phyloP scores from a whole-genome alignment of 2,888 invertebrate genomes.

The Halocaridina rubra region DNA sequence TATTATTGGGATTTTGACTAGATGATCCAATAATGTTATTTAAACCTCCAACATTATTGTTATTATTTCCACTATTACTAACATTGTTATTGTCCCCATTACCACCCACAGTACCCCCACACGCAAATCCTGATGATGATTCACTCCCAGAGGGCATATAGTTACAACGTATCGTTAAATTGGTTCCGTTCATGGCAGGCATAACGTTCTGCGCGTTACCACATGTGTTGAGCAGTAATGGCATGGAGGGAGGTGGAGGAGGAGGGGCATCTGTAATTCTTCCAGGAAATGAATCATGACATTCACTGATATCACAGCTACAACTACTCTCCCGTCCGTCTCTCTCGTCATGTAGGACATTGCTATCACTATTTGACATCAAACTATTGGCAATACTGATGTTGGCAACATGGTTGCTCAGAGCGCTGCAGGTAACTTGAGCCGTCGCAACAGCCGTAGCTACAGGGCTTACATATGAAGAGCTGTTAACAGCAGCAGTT shows the following conservation, averaged over 20 bases:
- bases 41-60: neutral
- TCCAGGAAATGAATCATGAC: constrained; percentile 16
- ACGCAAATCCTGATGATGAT: constrained; percentile 21
- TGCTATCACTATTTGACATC: constrained; percentile 56
- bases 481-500: neutral
- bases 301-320: constrained; percentile 13
- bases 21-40: neutral
- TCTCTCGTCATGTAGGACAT: constrained; percentile 46
- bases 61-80: constrained; percentile 9
- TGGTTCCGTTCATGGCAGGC: no score
- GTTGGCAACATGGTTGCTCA: constrained; percentile 57
- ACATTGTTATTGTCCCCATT: constrained; percentile 15
- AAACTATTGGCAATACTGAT: constrained; percentile 60
- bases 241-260: neutral
- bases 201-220: neutral
- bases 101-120: constrained; percentile 48
- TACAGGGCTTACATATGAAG: neutral
- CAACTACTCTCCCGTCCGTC: constrained; percentile 47
- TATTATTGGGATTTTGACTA: constrained; percentile 1
- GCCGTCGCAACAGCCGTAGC: neutral
- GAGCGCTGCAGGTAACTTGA: constrained; percentile 45
- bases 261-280: constrained; percentile 1
- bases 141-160: neutral
- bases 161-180: neutral
- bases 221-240: neutral